phyloP scores from a whole-genome alignment of 2,797 vertebrate genomes.

The Tangara arthus region DNA sequence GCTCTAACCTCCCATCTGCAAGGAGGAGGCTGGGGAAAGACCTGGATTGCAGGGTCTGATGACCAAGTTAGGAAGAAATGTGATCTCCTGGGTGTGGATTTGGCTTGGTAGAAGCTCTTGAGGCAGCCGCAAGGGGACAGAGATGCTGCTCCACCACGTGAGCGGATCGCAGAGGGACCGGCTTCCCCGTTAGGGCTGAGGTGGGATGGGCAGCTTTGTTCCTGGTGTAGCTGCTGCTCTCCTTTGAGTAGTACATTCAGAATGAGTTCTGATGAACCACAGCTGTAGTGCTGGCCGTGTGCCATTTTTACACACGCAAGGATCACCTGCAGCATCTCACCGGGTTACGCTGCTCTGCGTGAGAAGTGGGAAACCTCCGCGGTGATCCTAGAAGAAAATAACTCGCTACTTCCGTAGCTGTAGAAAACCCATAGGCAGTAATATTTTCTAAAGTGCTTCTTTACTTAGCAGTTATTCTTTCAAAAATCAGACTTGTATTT shows the following conservation, averaged over 20 bases:
- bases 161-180: not conserved
- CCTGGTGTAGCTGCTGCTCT: not conserved
- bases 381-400: not conserved
- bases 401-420: not conserved
- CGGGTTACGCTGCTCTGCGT: not conserved
- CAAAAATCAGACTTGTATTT: not conserved
- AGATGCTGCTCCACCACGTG: not conserved
- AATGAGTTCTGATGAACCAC: not conserved
- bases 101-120: not conserved
- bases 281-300: not conserved
- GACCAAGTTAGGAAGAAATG: not conserved
- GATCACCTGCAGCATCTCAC: not conserved
- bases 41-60: not conserved
- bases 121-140: not conserved
- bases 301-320: too few relatives aligned
- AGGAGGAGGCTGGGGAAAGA: not conserved
- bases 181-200: not conserved
- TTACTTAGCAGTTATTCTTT: constrained; percentile 16
- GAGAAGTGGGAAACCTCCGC: not conserved
- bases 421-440: constrained; percentile 53
- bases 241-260: constrained; percentile 47
- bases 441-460: constrained; percentile 64
- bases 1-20: not conserved
- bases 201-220: not conserved
- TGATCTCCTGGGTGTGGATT: not conserved